Conservation (phyloP, 2,888 invertebrate species). For the Cheilosia variabilis region DNA sequence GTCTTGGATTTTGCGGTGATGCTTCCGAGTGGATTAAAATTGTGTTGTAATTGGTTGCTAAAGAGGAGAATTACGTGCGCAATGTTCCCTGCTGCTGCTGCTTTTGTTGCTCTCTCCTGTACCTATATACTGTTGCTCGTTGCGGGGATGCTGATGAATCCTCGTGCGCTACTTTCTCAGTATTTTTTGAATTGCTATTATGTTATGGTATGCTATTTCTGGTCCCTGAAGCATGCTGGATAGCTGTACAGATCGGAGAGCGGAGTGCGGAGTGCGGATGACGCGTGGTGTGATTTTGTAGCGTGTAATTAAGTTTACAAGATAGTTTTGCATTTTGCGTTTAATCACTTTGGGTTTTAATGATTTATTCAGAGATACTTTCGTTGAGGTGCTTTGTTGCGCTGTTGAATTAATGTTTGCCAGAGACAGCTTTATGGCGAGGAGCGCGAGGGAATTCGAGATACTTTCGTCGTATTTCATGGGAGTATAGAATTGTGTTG, state of each 20-base stretch:
- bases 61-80: constrained; percentile 59
- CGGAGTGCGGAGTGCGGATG: constrained; percentile 5
- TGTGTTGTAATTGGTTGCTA: constrained; percentile 71
- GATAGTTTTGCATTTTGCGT: constrained; percentile 61
- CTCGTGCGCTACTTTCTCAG: constrained; percentile 2
- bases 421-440: constrained; percentile 15
- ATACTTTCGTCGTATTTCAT: not conserved
- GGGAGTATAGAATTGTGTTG: not conserved
- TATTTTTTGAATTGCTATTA: not conserved
- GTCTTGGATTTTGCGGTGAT: constrained; percentile 72
- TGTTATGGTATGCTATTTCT: constrained; percentile 10
- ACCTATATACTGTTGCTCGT: constrained; percentile 4
- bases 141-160: not conserved
- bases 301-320: constrained; percentile 66
- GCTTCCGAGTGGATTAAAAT: constrained; percentile 72
- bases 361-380: constrained; percentile 40
- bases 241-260: constrained; percentile 4
- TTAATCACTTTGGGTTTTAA: constrained; percentile 52
- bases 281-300: constrained; percentile 31
- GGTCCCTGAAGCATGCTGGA: constrained; percentile 19
- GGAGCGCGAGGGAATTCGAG: not conserved
- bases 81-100: constrained; percentile 21
- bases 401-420: constrained; percentile 30
- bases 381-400: constrained; percentile 13
- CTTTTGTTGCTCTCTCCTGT: not conserved